These are phyloP conservation scores for Pitta sordida DNA, from an alignment of 2,113 vertebrate species.

Conservation along the genomic window DNA sequence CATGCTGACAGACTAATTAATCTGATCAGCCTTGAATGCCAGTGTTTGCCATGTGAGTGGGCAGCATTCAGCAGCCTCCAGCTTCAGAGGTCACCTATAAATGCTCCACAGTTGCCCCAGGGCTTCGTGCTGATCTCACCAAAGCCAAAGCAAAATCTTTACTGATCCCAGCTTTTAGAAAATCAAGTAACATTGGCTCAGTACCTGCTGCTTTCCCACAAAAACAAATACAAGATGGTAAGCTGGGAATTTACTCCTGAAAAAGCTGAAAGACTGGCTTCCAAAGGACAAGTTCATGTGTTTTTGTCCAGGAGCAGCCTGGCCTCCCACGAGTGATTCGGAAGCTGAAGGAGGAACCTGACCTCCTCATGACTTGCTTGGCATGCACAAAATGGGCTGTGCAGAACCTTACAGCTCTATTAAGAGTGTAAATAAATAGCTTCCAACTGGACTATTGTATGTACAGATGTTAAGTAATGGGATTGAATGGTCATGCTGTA, in stretches of 20 bases:
- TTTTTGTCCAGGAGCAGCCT: neutral
- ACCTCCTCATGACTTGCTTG: neutral
- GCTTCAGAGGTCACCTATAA: neutral
- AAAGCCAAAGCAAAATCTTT: neutral
- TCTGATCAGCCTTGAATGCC: conserved; percentile 23
- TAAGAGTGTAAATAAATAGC: neutral
- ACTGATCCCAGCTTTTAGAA: neutral
- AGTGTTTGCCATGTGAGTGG: neutral
- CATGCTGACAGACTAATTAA: conserved; percentile 53
- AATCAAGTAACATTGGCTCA: neutral
- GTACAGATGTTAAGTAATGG: accelerated
- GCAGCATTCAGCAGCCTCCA: neutral
- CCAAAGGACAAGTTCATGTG: accelerated
- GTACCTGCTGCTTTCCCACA: neutral
- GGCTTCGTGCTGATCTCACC: neutral
- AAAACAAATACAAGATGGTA: neutral
- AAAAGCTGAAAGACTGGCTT: neutral
- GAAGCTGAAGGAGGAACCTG: neutral
- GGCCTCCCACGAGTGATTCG: neutral
- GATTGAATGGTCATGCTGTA: neutral
- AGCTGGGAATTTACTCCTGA: neutral
- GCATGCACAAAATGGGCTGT: accelerated
- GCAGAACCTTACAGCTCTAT: neutral
- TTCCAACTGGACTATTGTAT: neutral
- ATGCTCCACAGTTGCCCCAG: neutral